These are phyloP conservation scores for Zoanthus sansibaricus DNA, from an alignment of 92 coral and sea anemone genomes.

Conservation along the genomic window DNA sequence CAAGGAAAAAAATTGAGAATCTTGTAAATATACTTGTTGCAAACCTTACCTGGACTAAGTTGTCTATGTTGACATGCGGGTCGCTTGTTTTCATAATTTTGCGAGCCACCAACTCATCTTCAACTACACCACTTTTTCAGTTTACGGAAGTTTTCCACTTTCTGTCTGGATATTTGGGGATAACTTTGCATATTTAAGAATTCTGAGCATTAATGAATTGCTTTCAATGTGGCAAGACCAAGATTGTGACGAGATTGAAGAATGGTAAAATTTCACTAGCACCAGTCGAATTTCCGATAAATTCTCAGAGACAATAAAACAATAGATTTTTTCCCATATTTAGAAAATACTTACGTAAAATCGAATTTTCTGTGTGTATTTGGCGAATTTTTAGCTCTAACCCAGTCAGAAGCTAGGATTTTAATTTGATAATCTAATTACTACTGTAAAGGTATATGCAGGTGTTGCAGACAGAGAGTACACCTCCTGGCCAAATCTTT, in stretches of 20 bases:
- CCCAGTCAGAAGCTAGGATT: conserved; percentile 13
- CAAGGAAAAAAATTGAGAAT: background rate
- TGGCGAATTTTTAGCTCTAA: background rate
- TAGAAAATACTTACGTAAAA: conserved; percentile 7
- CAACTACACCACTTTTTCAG: conserved; percentile 6
- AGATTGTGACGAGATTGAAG: conserved; percentile 3
- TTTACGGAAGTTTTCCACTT: background rate
- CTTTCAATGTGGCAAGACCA: background rate
- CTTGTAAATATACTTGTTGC: background rate
- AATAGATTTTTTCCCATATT: conserved; percentile 24
- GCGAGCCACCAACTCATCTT: conserved; percentile 31
- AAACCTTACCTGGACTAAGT: background rate
- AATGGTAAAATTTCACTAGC: conserved; percentile 9
- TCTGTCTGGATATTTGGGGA: conserved; percentile 15
- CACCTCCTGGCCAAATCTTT: conserved; percentile 38
- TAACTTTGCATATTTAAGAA: conserved; percentile 1
- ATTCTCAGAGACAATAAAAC: conserved; percentile 36
- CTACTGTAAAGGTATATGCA: background rate
- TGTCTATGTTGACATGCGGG: background rate
- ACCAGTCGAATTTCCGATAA: conserved; percentile 25
- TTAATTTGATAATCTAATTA: conserved; percentile 36
- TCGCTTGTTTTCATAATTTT: background rate
- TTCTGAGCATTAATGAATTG: background rate
- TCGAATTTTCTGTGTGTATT: conserved; percentile 8
- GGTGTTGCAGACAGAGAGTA: conserved; percentile 39